Conservation (phyloP, 37 sponge, comb jelly and placozoan genomes). For the Tethya wilhelma region DNA sequence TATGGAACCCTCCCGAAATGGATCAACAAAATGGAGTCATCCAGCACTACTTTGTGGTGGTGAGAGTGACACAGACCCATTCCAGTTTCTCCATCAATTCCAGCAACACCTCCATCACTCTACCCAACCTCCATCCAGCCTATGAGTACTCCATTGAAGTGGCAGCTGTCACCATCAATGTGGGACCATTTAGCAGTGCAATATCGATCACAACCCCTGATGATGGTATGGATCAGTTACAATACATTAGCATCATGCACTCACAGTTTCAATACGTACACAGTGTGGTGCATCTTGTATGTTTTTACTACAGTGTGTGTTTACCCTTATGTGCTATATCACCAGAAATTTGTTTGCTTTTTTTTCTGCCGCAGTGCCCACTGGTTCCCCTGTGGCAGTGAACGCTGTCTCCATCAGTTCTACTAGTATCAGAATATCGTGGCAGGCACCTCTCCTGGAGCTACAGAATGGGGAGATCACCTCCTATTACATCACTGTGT, state of each 20-base stretch:
- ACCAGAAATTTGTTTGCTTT: neutral
- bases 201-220: conserved; percentile 7
- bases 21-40: conserved; percentile 58
- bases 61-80: neutral
- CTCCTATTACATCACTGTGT: neutral
- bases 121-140: conserved; percentile 20
- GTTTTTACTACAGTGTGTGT: too few species aligned
- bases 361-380: neutral
- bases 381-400: conserved; percentile 5
- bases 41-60: conserved; percentile 6
- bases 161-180: conserved; percentile 38
- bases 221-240: neutral
- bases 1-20: conserved; percentile 29
- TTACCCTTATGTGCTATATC: too few species aligned
- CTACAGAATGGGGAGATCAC: conserved; percentile 11
- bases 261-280: neutral
- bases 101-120: neutral
- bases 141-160: conserved; percentile 12
- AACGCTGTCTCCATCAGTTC: neutral
- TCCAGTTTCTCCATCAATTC: neutral
- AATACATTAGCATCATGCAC: neutral
- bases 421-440: neutral
- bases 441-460: conserved; percentile 8
- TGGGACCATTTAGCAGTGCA: conserved; percentile 14
- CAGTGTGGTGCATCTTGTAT: too few species aligned